Evolutionary conservation across 2,888 invertebrate genomes (phyloP).

Genomic region (Macrostomum cliftonense): DNA sequence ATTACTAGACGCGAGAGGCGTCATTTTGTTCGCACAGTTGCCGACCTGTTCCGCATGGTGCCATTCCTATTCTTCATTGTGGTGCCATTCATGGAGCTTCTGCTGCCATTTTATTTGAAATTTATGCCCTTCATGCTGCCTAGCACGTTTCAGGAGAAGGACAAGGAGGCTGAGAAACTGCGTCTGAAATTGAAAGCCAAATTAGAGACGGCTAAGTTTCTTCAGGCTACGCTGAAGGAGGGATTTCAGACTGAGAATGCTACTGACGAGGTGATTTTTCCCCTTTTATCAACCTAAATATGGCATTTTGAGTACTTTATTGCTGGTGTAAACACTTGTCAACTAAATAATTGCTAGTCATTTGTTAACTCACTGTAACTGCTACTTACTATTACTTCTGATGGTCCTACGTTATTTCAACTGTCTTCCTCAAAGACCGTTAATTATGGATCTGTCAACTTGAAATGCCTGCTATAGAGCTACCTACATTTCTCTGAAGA

Average conservation of each 20-base stretch:
- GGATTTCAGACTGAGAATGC: conserved; percentile 43
- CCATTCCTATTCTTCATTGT: conserved; percentile 90
- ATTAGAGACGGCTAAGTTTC: conserved; percentile 90
- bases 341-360: too few species aligned
- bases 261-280: too few species aligned
- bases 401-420: too few species aligned
- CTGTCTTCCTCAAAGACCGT: too few species aligned
- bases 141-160: conserved; percentile 64
- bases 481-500: too few species aligned
- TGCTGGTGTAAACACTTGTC: too few species aligned
- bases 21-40: conserved; percentile 57
- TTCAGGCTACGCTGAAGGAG: conserved; percentile 83
- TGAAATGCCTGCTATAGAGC: too few species aligned
- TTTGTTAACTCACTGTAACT: too few species aligned
- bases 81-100: conserved; percentile 88
- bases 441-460: too few species aligned
- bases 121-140: conserved; percentile 94
- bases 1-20: conserved; percentile 72
- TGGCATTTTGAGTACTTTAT: too few species aligned
- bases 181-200: conserved; percentile 58
- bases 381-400: too few species aligned
- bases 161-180: conserved; percentile 27
- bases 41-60: conserved; percentile 77
- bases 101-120: conserved; percentile 75
- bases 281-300: too few species aligned